Percentiles rank a stretch among this genome's conserved stretches.
phyloP scores from a whole-genome alignment of 1,140 invertebrate species.

The Zaprionus nigranus region DNA sequence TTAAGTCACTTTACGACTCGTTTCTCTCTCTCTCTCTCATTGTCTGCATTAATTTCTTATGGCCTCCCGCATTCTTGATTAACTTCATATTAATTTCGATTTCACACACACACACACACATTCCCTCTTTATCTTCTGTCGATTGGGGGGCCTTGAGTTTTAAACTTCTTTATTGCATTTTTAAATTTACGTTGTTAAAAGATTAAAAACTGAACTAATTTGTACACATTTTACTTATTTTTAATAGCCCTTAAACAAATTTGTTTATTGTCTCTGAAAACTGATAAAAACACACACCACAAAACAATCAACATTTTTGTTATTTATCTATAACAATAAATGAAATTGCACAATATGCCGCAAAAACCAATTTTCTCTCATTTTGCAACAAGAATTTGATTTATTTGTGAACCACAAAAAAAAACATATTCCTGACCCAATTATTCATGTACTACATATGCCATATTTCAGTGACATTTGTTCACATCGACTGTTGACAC shows the following conservation, averaged over 20 bases:
- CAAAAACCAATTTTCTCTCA: neutral
- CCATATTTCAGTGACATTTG: slow-evolving; percentile 10
- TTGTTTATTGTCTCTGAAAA: neutral
- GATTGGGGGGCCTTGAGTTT: slow-evolving; percentile 11
- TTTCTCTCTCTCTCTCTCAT: neutral
- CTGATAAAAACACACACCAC: no score
- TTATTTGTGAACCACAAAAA: slow-evolving; percentile 8
- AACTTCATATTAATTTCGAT: slow-evolving; percentile 23
- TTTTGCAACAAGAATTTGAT: slow-evolving; percentile 1
- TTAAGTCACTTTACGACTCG: neutral
- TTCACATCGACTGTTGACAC: slow-evolving; percentile 8
- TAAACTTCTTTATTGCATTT: slow-evolving; percentile 15
- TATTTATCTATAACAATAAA: neutral
- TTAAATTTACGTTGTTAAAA: neutral
- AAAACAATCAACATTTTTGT: neutral
- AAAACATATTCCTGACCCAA: slow-evolving; percentile 4
- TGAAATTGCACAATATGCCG: neutral
- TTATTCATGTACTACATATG: neutral
- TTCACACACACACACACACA: slow-evolving; percentile 18
- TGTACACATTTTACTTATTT: neutral
- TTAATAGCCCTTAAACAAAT: neutral
- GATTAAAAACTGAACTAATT: neutral
- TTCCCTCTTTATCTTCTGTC: neutral
- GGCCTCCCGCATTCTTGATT: slow-evolving; percentile 15
- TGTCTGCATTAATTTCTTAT: neutral